Percentiles rank a stretch among this genome's conserved stretches.
Evolutionary conservation across 2,888 invertebrate species (phyloP).

Genomic region (Pterostichus niger): DNA sequence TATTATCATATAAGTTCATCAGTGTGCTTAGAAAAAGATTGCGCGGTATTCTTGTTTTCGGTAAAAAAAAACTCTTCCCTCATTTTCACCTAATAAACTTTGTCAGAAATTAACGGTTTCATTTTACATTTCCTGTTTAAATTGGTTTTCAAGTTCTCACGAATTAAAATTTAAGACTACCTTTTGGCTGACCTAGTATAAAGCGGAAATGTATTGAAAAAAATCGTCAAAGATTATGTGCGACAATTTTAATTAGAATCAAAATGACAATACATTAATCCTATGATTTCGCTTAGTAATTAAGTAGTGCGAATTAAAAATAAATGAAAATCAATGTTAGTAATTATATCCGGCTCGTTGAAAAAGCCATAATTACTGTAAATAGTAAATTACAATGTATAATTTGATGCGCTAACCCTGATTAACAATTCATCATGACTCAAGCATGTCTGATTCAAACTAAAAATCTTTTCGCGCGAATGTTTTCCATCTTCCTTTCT

Average conservation of each 20-base stretch:
- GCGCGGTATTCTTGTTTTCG: neutral
- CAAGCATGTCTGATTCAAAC: constrained; percentile 30
- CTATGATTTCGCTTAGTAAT: constrained; percentile 21
- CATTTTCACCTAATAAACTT: constrained; percentile 48
- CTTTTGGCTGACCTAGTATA: constrained; percentile 47
- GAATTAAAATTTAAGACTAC: constrained; percentile 48
- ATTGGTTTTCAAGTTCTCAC: constrained; percentile 58
- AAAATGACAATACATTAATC: constrained; percentile 30
- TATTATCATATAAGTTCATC: constrained; percentile 17
- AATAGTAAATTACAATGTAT: constrained; percentile 17
- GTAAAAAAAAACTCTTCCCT: constrained; percentile 30
- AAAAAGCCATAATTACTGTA: constrained; percentile 30
- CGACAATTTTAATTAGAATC: constrained; percentile 35
- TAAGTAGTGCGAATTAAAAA: constrained; percentile 47
- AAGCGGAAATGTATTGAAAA: constrained; percentile 51
- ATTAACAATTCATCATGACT: constrained; percentile 49
- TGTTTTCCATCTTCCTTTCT: constrained; percentile 61
- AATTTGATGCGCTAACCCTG: constrained; percentile 35
- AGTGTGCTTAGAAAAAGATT: no score
- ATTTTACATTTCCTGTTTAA: constrained; percentile 55
- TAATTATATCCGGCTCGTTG: constrained; percentile 42
- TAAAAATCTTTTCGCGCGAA: constrained; percentile 18
- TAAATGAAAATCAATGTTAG: constrained; percentile 37
- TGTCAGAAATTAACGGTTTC: constrained; percentile 59
- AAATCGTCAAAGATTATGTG: neutral